A percentile compares a stretch with the other conserved stretches of the same genome.
Conservation (phyloP, 2,888 invertebrate species). For the Tinea trinotella region DNA sequence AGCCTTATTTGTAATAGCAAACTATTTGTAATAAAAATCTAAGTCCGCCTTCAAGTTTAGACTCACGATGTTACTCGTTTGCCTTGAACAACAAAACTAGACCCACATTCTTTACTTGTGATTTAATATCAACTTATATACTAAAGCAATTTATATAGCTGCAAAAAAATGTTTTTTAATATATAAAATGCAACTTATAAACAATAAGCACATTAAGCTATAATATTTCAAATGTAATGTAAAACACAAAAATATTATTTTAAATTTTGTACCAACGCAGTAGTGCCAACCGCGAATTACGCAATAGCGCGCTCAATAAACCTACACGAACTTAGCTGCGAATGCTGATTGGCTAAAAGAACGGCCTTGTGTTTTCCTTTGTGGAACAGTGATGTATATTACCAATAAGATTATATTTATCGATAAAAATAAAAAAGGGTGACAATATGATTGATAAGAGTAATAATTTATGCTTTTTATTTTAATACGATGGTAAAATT, state of each 20-base stretch:
- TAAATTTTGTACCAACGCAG: neutral
- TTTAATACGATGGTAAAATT: too few relatives aligned
- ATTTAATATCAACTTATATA: too few relatives aligned
- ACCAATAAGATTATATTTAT: neutral
- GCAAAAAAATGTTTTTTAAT: too few relatives aligned
- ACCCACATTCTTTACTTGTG: neutral
- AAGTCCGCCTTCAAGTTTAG: neutral
- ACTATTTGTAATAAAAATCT: neutral
- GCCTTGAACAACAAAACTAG: slow-evolving; percentile 12
- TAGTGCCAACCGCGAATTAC: neutral
- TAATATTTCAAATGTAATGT: too few relatives aligned
- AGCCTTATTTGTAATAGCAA: slow-evolving; percentile 3
- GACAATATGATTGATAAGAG: too few relatives aligned
- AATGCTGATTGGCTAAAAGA: slow-evolving; percentile 37
- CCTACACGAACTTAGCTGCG: slow-evolving; percentile 38
- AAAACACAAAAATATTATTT: neutral
- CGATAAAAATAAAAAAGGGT: neutral
- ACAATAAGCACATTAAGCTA: too few relatives aligned
- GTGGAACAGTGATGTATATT: slow-evolving; percentile 35
- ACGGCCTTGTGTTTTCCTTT: slow-evolving; percentile 50
- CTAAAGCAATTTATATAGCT: too few relatives aligned
- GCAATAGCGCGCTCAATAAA: slow-evolving; percentile 3
- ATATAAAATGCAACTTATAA: too few relatives aligned
- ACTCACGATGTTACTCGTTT: slow-evolving; percentile 5
- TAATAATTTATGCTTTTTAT: too few relatives aligned